Evolutionary conservation across 2,888 invertebrate genomes (phyloP).

Genomic region (Microctonus hyperodae): DNA sequence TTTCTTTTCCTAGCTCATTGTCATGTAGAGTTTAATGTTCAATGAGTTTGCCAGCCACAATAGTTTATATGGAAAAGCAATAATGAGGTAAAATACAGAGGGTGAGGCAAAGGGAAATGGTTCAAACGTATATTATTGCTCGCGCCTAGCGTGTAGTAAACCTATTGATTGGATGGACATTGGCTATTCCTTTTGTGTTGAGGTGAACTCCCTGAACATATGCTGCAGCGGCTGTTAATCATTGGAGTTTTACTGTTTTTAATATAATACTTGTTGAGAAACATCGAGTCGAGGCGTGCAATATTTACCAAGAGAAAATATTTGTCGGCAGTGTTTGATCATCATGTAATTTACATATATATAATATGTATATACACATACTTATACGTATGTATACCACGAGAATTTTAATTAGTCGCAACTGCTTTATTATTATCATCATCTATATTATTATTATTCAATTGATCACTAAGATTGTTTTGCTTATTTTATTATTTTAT

Average conservation of each 20-base stretch:
- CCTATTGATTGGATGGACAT: constrained; percentile 55
- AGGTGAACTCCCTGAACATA: constrained; percentile 31
- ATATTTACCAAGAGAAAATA: constrained; percentile 23
- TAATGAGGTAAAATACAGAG: not conserved
- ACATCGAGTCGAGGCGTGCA: constrained; percentile 23
- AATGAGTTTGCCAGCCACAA: not conserved
- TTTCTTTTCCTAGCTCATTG: too few species aligned
- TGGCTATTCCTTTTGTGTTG: constrained; percentile 45
- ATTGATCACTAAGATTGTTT: not conserved
- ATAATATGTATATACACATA: not conserved
- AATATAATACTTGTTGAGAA: not conserved
- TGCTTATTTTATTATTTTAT: not conserved
- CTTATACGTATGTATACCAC: too few species aligned
- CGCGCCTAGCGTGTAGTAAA: constrained; percentile 40
- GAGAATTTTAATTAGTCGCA: not conserved
- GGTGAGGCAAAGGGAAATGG: too few species aligned
- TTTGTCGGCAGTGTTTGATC: constrained; percentile 9
- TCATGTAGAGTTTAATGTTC: too few species aligned
- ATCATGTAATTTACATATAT: not conserved
- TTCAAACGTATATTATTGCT: constrained; percentile 33
- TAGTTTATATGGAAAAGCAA: not conserved
- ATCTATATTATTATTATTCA: not conserved
- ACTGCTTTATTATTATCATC: not conserved
- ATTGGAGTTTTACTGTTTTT: constrained; percentile 34
- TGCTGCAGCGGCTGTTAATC: constrained; percentile 50